Percentiles rank a stretch among this genome's conserved stretches.
phyloP scores from a whole-genome alignment of 2,113 vertebrate species.

The Hipposideros armiger region DNA sequence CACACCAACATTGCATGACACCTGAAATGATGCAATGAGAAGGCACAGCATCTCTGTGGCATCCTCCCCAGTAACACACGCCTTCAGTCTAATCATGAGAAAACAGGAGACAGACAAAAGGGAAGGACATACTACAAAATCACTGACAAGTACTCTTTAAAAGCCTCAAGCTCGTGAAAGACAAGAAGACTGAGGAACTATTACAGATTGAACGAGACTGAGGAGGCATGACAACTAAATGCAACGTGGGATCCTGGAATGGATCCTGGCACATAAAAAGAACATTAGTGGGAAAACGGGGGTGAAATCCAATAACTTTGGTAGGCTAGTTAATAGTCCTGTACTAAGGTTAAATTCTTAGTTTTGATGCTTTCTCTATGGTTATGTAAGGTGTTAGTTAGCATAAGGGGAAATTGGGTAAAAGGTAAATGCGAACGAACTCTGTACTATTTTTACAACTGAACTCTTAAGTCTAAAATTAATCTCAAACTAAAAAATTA shows the following conservation, averaged over 20 bases:
- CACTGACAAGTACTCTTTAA: background rate
- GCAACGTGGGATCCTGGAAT: background rate
- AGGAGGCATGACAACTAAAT: background rate
- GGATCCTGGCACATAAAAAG: background rate
- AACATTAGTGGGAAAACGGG: fast-evolving
- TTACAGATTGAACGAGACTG: background rate
- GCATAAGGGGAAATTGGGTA: background rate
- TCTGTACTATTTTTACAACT: conserved; percentile 52
- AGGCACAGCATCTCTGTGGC: background rate
- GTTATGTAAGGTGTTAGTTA: background rate
- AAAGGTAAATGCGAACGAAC: background rate
- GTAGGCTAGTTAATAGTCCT: background rate
- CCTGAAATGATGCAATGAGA: background rate
- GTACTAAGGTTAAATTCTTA: background rate
- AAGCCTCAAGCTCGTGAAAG: background rate
- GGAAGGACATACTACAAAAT: background rate
- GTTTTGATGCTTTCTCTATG: background rate
- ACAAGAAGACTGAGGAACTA: background rate
- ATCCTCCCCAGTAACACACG: background rate
- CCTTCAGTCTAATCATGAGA: background rate
- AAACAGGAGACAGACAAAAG: background rate
- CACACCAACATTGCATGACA: fast-evolving
- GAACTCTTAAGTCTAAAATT: background rate
- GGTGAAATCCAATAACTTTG: background rate
- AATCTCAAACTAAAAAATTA: background rate